Evolutionary conservation across 2,113 vertebrate species (phyloP).

Genomic region (Tor tambroides): DNA sequence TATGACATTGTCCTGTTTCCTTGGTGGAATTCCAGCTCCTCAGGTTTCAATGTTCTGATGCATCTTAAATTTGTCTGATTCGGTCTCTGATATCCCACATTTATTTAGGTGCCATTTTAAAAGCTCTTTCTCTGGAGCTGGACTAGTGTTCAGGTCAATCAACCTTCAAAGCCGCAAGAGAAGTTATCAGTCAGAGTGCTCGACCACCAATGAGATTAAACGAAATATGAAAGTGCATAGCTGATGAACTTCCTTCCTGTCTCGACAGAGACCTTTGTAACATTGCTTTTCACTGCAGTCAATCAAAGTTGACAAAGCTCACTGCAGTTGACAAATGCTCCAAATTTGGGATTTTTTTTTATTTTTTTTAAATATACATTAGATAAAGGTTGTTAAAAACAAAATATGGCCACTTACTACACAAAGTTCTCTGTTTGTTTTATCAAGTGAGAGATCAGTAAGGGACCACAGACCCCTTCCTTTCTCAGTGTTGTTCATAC

Average conservation of each 20-base stretch:
- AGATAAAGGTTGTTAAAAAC: neutral
- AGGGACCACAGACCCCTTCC: neutral
- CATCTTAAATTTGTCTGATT: no score
- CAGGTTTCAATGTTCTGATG: no score
- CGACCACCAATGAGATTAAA: slow-evolving; percentile 44
- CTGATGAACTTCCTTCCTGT: slow-evolving; percentile 32
- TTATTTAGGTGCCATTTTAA: slow-evolving; percentile 46
- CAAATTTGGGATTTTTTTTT: neutral
- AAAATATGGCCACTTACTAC: neutral
- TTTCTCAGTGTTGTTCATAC: neutral
- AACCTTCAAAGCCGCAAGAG: slow-evolving; percentile 31
- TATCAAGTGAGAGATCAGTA: neutral
- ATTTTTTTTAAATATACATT: neutral
- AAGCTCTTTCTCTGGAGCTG: slow-evolving; percentile 12
- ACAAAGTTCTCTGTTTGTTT: neutral
- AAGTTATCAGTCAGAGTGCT: neutral
- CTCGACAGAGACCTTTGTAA: neutral
- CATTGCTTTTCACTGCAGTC: neutral
- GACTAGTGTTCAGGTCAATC: neutral
- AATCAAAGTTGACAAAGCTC: neutral
- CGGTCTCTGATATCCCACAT: no score
- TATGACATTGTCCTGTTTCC: no score
- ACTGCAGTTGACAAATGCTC: neutral
- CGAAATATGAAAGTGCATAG: slow-evolving; percentile 43
- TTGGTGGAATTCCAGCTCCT: no score